Evolutionary conservation across 2,113 vertebrate species (phyloP).

Genomic region (Erythrocercus mccallii): DNA sequence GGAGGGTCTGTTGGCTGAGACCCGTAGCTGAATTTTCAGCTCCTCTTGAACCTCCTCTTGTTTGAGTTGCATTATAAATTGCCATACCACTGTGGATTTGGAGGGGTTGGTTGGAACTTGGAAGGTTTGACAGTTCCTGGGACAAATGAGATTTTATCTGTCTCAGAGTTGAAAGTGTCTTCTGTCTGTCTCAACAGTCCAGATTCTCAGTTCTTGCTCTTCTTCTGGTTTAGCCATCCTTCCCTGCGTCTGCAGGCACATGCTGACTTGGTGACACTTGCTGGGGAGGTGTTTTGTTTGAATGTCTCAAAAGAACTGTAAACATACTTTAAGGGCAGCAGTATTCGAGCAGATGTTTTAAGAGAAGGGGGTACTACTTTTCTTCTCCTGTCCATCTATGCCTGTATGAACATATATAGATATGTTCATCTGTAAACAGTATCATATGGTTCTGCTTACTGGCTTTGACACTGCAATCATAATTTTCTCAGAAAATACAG

Average conservation of each 20-base stretch:
- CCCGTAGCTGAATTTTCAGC: fast-evolving
- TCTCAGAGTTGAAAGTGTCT: neutral
- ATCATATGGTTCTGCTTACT: neutral
- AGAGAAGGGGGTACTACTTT: neutral
- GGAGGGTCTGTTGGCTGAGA: neutral
- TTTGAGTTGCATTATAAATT: neutral
- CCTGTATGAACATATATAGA: neutral
- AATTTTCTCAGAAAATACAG: slow-evolving; percentile 5
- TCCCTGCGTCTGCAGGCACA: neutral
- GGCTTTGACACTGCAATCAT: neutral
- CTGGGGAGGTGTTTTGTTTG: neutral
- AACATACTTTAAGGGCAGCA: neutral
- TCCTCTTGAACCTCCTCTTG: neutral
- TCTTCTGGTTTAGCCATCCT: neutral
- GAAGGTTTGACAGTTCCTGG: neutral
- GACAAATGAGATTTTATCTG: neutral
- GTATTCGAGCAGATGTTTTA: neutral
- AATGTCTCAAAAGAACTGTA: neutral
- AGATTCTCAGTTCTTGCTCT: neutral
- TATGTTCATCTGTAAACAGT: neutral
- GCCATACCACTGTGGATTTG: neutral
- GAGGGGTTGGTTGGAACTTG: neutral
- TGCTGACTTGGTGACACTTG: neutral
- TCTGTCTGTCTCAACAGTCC: neutral
- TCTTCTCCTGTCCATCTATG: neutral